Base-by-base conservation (phyloP, 2,113 vertebrate species). In the Amphiprion percula region DNA sequence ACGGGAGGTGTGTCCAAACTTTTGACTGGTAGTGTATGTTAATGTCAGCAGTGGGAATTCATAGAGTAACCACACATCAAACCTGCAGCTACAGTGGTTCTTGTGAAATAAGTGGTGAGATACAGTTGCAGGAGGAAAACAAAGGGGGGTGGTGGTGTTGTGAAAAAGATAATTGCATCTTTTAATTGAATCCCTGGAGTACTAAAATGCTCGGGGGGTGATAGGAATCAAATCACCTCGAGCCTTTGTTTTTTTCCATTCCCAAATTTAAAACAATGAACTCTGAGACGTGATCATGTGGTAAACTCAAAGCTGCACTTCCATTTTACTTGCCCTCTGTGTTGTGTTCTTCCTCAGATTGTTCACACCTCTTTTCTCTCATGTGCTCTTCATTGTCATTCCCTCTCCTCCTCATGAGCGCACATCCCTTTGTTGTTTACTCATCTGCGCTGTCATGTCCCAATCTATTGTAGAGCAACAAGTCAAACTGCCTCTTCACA, bases 131-230 rank as follows among this genome's bases (percentile, higher is more conserved):
- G 59, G 12, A 37, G 23, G 55, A 16, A 60, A 61, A 79, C 71
- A 75, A 64, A 85, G 77, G 47, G 58, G 70, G 37, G 60, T 66
- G 54, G 65, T 47, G 23, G 1, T 21, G 70, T 65, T 74, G 72
- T 77, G 87, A 88, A 91, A 84, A 82, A 87, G 61, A 89, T 91
- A 93, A 94, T 92, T 93, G 91, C 83, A 63, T 86, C 75, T 93
- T 91, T 93, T 93, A 94, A 91, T 93, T 92, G 74, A 93, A 92
- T 92, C 91, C 92, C 87, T 4, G 37, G 82, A 83, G 92, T 59
- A 59, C 52, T 88, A 55, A 67, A 81, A 84, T n/a, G 72, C 83
- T 90, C 1, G 3, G 47, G 90, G 90, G 75, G 79, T 74, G 74
- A 90, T 74, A 79, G 74, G 88, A 92, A 89, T 90, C 78, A 87